Evolutionary conservation across 2,888 invertebrate species (phyloP).

Genomic region (Epinotia ramella): DNA sequence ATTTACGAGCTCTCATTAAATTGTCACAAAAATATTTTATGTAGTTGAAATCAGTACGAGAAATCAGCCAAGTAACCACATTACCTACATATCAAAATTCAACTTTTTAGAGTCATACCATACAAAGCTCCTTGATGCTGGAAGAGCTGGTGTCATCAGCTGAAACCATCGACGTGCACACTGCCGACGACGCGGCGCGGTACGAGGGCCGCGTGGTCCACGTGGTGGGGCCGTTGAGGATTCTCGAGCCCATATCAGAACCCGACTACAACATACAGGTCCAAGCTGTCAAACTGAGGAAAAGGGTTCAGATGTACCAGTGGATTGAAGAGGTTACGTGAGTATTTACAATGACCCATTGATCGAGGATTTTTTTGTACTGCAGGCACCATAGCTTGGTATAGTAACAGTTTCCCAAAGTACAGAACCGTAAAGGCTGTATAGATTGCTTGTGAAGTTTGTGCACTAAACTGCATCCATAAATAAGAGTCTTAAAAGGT

Average conservation of each 20-base stretch:
- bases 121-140: constrained; percentile 90
- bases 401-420: no score
- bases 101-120: constrained; percentile 88
- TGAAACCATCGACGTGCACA: constrained; percentile 87
- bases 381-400: no score
- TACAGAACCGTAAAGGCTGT: no score
- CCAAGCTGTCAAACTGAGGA: constrained; percentile 92
- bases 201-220: constrained; percentile 92
- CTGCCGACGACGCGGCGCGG: constrained; percentile 86
- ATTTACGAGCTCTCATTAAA: no score
- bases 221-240: constrained; percentile 89
- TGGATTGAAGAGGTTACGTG: constrained; percentile 94
- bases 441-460: no score
- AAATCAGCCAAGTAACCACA: background rate
- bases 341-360: constrained; percentile 51
- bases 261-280: constrained; percentile 94
- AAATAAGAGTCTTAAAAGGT: no score
- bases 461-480: no score
- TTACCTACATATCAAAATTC: background rate
- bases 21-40: no score
- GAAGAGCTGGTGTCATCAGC: constrained; percentile 89
- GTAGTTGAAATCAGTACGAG: no score
- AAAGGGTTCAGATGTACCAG: constrained; percentile 96
- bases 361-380: no score
- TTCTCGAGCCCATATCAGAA: constrained; percentile 93